These are phyloP conservation scores for Cherax destructor DNA, from an alignment of 1,140 invertebrate species.

Conservation along the genomic window DNA sequence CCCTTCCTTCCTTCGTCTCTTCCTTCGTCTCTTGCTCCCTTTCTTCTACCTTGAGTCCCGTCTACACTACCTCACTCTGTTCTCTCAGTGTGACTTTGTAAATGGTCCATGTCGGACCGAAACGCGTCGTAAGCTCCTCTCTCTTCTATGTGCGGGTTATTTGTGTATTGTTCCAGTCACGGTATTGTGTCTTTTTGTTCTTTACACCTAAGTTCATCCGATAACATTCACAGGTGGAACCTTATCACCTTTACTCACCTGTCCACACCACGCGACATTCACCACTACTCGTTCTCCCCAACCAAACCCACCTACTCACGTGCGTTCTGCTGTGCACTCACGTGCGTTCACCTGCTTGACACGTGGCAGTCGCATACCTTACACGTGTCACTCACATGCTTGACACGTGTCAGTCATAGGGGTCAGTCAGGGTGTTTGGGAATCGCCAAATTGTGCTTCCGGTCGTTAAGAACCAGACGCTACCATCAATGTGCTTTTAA, in stretches of 20 bases:
- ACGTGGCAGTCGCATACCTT: neutral
- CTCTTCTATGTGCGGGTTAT: no score
- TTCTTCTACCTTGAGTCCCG: neutral
- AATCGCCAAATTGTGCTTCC: constrained; percentile 21
- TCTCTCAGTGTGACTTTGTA: neutral
- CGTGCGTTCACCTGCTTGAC: constrained; percentile 28
- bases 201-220: no score
- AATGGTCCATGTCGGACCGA: no score
- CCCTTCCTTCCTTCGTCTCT: neutral
- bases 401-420: constrained; percentile 1
- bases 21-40: neutral
- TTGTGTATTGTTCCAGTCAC: no score
- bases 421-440: neutral
- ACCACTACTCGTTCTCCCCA: neutral
- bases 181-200: no score
- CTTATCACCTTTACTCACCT: no score
- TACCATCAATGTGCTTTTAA: neutral
- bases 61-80: neutral
- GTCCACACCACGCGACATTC: neutral
- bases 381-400: no score
- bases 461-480: constrained; percentile 10
- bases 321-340: constrained; percentile 22
- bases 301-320: neutral
- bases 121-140: no score
- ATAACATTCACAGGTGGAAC: no score